These are phyloP conservation scores for Enteromius anoplus DNA, from an alignment of 2,797 vertebrate species.

Conservation along the genomic window DNA sequence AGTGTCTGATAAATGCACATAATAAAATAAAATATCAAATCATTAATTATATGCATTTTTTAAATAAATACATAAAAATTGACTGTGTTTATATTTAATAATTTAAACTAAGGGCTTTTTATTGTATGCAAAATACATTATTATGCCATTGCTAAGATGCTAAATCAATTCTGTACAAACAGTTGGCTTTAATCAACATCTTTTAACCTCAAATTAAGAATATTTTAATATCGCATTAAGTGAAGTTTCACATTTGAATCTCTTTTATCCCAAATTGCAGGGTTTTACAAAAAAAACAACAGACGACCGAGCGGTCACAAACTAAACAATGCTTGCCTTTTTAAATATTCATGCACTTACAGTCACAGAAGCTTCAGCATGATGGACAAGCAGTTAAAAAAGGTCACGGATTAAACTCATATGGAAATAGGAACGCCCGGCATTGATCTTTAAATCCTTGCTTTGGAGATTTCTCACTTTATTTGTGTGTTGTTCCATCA, in stretches of 20 bases:
- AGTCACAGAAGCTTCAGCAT: not conserved
- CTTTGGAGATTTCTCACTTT: constrained; percentile 4
- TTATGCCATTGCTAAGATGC: not conserved
- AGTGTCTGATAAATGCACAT: not conserved
- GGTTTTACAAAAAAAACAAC: not conserved
- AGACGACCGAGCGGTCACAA: not conserved
- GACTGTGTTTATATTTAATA: not conserved
- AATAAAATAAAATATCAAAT: not conserved
- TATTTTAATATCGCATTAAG: not conserved
- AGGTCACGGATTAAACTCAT: not conserved
- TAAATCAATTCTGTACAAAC: not conserved
- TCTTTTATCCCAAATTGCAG: not conserved
- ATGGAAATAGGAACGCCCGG: not conserved
- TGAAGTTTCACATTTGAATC: not conserved
- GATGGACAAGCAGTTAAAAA: not conserved
- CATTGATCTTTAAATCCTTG: not conserved
- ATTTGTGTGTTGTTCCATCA: not conserved
- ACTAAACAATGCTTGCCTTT: not conserved
- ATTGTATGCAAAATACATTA: not conserved
- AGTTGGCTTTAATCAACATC: not conserved
- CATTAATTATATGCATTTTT: not conserved
- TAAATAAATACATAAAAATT: not conserved
- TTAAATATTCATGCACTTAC: not conserved
- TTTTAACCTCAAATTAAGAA: not conserved
- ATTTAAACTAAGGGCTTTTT: not conserved